Base-by-base conservation (phyloP, 2,888 invertebrate genomes). In the Pristionchus arcanus region DNA sequence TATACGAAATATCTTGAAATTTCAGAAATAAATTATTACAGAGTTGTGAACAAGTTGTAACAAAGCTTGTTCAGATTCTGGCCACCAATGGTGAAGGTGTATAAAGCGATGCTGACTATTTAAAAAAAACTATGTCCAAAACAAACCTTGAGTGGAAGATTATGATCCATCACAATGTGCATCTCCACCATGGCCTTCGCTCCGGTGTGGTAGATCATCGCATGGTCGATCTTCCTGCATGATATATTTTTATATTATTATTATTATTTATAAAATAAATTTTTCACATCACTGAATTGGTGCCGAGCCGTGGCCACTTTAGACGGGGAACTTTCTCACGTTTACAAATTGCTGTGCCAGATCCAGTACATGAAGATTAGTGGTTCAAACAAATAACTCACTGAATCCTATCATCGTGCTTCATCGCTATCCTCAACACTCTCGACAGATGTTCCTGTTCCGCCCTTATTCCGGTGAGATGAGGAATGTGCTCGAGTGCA, bases 161-260 rank as follows among this genome's bases (percentile, higher is more conserved):
- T 93, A 90, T 95, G 95, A 21, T 95, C 95, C 90, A 96, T 93
- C 7, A 96, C 95, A 90, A 96, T 95, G 92, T 95, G 94, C 31
- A 95, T 89, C 89, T 93, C 94, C 11, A 93, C 94, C 31, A 94
- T 88, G 90, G 95, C 96, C 91, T 95, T 95, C 66, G 93, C 95
- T 28, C 96, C 96, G 86, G 96, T 96, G 93, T 96, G 96, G 92
- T 96, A 96, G 9, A 96, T 96, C 90, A 96, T 94, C 53, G 96
- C 95, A 19, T 96, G 96, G 92, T 96, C 96, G 53, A 96, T 91
- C 86, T 90, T 90, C 87, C 92, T 91, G 87, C 11, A 68, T 31
- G 3, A 71, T 59, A 59, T 59, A 7, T 71, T 31, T 71, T 71
- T 71, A 2, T 21, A 31, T 71, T 25, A 13, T 71, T 71, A 71